Evolutionary conservation across 2,113 vertebrate genomes (phyloP).

Genomic region (Platichthys flesus): DNA sequence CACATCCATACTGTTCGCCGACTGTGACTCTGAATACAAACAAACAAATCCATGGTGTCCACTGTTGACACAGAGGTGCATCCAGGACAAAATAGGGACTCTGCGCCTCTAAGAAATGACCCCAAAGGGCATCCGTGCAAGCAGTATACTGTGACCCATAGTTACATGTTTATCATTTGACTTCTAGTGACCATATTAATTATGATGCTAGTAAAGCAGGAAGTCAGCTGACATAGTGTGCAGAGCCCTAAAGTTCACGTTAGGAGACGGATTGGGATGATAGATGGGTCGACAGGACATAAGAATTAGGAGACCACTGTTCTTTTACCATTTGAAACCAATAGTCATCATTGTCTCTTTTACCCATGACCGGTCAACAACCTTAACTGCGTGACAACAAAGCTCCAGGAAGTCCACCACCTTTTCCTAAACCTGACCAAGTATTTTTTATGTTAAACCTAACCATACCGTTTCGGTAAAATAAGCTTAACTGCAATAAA

Average conservation of each 20-base stretch:
- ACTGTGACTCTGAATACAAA: conserved; percentile 12
- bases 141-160: background rate
- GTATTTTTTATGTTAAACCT: no score
- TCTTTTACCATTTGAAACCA: background rate
- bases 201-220: background rate
- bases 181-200: background rate
- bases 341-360: background rate
- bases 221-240: background rate
- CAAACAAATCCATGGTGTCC: background rate
- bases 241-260: background rate
- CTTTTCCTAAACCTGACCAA: no score
- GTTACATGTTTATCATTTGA: background rate
- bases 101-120: background rate
- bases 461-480: no score
- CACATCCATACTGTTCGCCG: conserved; percentile 4
- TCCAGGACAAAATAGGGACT: background rate
- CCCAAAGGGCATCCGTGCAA: background rate
- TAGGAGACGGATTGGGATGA: no score
- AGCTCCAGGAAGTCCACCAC: no score
- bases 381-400: no score
- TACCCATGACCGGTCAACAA: no score
- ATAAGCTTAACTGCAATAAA: no score
- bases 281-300: background rate
- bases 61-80: background rate
- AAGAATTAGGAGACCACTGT: background rate